phyloP scores from a whole-genome alignment of 92 coral and sea anemone genomes.

The Palythoa caribaeorum region DNA sequence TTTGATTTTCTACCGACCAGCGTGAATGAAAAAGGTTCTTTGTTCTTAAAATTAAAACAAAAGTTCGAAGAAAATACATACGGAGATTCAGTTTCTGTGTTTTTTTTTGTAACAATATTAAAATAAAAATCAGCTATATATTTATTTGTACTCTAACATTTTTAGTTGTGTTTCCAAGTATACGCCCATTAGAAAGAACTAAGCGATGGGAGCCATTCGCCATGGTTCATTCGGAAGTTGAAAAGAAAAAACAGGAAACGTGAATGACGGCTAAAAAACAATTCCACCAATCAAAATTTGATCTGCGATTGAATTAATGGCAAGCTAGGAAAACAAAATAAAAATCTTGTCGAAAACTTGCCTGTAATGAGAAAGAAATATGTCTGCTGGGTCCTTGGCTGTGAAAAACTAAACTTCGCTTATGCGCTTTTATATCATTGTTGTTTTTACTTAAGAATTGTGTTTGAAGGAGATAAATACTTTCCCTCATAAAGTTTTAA shows the following conservation, averaged over 20 bases:
- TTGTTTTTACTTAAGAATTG: not conserved
- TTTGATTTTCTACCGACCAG: not conserved
- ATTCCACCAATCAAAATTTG: slow-evolving; percentile 39
- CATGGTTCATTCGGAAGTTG: slow-evolving; percentile 34
- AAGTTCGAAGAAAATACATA: not conserved
- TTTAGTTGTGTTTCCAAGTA: not conserved
- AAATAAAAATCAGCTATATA: not conserved
- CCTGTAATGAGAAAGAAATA: slow-evolving; percentile 32
- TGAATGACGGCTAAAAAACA: not conserved
- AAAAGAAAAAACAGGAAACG: slow-evolving; percentile 1
- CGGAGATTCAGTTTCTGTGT: not conserved
- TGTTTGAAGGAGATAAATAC: not conserved
- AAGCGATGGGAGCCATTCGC: slow-evolving; percentile 7
- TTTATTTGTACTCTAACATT: not conserved
- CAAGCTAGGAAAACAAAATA: slow-evolving; percentile 12
- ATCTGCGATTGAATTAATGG: slow-evolving; percentile 32
- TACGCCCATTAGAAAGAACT: slow-evolving; percentile 23
- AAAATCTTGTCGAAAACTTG: slow-evolving; percentile 9
- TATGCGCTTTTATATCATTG: not conserved
- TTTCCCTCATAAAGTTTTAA: not conserved
- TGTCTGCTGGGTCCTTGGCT: not conserved
- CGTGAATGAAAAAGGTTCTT: not conserved
- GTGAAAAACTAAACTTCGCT: slow-evolving; percentile 18
- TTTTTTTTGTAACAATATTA: not conserved
- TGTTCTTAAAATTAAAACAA: not conserved